These are phyloP conservation scores for Pyrgilauda ruficollis DNA, from an alignment of 2,113 vertebrate genomes.

Conservation along the genomic window DNA sequence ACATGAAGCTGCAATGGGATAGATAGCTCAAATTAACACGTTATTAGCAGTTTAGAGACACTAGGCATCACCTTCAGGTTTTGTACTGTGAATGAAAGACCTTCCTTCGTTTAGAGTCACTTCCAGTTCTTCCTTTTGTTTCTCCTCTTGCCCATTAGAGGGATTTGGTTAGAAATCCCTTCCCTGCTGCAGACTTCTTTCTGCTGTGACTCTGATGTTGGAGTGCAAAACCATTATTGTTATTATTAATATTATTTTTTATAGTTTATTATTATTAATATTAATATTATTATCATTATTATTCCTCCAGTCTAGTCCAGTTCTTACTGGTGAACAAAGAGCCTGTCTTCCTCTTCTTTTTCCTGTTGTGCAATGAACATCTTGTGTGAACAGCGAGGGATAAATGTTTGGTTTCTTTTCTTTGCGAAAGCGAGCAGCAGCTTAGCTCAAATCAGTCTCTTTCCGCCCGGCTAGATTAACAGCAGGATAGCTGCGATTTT, in stretches of 20 bases:
- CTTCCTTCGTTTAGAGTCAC: not conserved
- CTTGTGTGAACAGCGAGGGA: not conserved
- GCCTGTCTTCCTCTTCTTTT: not conserved
- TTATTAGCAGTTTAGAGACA: not conserved
- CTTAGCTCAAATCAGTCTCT: conserved; percentile 1
- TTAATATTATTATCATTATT: too few relatives aligned
- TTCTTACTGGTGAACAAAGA: not conserved
- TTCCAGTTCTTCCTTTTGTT: not conserved
- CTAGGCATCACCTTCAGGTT: not conserved
- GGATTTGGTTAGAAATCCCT: not conserved
- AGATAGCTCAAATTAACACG: not conserved
- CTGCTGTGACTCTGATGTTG: not conserved
- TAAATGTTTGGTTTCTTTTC: conserved; percentile 25
- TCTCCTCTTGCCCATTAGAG: not conserved
- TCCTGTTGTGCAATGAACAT: not conserved
- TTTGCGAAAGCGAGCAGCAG: not conserved
- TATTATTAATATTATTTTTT: too few relatives aligned
- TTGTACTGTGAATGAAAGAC: not conserved
- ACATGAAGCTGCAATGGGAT: not conserved
- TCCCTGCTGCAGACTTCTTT: not conserved
- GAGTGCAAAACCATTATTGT: not conserved
- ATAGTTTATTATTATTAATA: too few relatives aligned
- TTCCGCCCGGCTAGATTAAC: not conserved
- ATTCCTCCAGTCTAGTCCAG: not conserved
- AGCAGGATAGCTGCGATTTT: conserved; percentile 24